Evolutionary conservation across 2,888 invertebrate species (phyloP), one percentile per base, ranked within the genome.

Genomic region (Dicycla oo): DNA sequence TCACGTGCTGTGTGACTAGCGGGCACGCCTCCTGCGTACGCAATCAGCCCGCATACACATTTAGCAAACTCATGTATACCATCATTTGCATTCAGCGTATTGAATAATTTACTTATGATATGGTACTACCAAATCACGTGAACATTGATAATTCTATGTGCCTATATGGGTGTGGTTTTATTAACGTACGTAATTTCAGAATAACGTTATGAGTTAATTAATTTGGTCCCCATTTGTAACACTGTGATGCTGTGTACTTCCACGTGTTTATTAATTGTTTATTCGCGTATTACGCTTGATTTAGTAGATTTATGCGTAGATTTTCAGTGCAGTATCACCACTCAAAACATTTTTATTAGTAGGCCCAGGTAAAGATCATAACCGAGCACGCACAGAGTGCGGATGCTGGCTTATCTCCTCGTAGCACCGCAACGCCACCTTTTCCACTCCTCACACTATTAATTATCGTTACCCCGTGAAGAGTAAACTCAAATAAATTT

Each of bases 31-130:
- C 87, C 75, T 86, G 85, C 86, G 77, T 86, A 80, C 82, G 80
- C 83, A 85, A 88, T 88, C 78, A 85, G 75, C 81, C 74, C 81
- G 76, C 85, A 80, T 82, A 75, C 68, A 81, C 81, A 87, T 88
- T 87, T 85, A 88, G 85, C 88, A 87, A 82, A 84, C 84, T 86
- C 87, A 84, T 87, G 78, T 85, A 75, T 84, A 74, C 69, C 74
- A 73, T 79, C 58, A 79, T 84, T 85, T 81, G 68, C 76, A 81
- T 85, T 76, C 61, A 58, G 66, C 56, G 71, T 73, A 78, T 73
- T 72, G 75, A 75, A 69, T 84, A 60, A 84, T 76, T 79, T 66
- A 84, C 76, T 82, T 74, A 71, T 73, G 75, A 70, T 75, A 64
- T 62, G 54, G 38, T 62, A 54, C 57, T 62, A 65, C 74, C 68